Base-by-base conservation (phyloP, 1,140 invertebrate species). In the Ceratina australensis region DNA sequence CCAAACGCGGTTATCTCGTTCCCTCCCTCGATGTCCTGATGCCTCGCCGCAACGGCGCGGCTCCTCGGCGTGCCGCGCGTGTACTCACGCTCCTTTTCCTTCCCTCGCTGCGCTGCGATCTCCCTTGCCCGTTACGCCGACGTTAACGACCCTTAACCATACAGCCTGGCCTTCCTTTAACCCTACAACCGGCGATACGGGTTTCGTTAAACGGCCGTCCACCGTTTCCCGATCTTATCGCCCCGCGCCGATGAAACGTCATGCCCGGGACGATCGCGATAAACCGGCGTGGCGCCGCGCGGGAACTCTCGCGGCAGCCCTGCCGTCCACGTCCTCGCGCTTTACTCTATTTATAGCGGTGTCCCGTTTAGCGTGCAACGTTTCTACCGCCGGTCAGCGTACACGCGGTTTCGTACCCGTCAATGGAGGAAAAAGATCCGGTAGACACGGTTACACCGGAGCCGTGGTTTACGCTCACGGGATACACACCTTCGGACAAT, bases 1-100 rank as follows among this genome's bases (percentile, higher is more conserved):
- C 88, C 83, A 85, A 88, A 88, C 82, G 86, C 81, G 80, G 87
- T 83, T 82, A 76, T 85, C 83, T 85, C 71, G 47, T 66, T 84
- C 81, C 87, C 87, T 90, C 86, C 76, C 65, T 81, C 73, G 85
- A 87, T 84, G 83, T 83, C 82, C 83, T 80, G 80, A 16, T 24
- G 12, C n/a, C 28, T 20, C 63, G 49, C 79, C 33, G 33, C 33
- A 42, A 10, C 33, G 33, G 33, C 33, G 33, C 33, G 33, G 33
- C 33, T 2, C 28, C 28, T 5, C 33, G 33, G 33, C 33, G 33
- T 42, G 12, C n/a, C 28, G 26, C 63, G 49, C 79, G 28, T 59
- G 47, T 49, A 47, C n/a, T 60, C 54, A 20, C 69, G 20, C 16
- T 15, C 18, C 24, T 26, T 26, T n/a, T 78, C 66, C 47, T 60